These are phyloP conservation scores for Drosophila takahashii DNA, from an alignment of 1,140 invertebrate genomes.

Conservation along the genomic window DNA sequence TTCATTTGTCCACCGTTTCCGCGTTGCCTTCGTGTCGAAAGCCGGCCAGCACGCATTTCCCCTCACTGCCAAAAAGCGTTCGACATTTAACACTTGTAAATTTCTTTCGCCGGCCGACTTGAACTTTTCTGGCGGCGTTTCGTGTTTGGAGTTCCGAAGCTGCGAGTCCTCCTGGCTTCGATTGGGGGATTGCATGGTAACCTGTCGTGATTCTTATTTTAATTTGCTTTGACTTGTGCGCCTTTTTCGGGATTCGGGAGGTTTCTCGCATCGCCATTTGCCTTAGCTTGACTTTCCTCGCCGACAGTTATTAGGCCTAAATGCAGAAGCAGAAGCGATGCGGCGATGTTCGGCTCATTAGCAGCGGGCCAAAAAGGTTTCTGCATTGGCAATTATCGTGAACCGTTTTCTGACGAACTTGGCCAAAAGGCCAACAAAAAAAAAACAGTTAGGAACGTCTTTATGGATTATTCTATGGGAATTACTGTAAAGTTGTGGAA, in stretches of 20 bases:
- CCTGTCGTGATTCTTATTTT: constrained; percentile 83
- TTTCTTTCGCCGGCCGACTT: constrained; percentile 54
- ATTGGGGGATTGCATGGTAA: constrained; percentile 74
- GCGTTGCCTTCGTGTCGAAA: constrained; percentile 71
- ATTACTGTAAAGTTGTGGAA: too few relatives aligned
- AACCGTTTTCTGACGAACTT: constrained; percentile 21
- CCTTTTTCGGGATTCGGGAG: constrained; percentile 73
- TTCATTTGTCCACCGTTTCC: constrained; percentile 77
- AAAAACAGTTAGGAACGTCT: neutral
- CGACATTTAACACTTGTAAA: constrained; percentile 82
- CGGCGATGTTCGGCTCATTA: constrained; percentile 73
- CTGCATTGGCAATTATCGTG: constrained; percentile 26
- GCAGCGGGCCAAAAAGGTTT: constrained; percentile 53
- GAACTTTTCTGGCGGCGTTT: constrained; percentile 62
- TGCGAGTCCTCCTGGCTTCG: constrained; percentile 24
- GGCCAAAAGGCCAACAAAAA: neutral
- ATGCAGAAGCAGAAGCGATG: constrained; percentile 62
- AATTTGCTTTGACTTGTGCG: constrained; percentile 82
- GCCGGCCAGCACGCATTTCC: constrained; percentile 74
- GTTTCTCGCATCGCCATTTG: constrained; percentile 30
- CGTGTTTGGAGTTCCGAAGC: constrained; percentile 58
- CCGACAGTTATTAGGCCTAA: constrained; percentile 78
- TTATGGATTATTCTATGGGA: neutral
- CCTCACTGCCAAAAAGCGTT: constrained; percentile 60
- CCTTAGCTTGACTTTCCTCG: constrained; percentile 27